A percentile compares a stretch with the other conserved stretches of the same genome.
phyloP scores from a whole-genome alignment of 2,888 invertebrate genomes.

The Amphipoea oculea region DNA sequence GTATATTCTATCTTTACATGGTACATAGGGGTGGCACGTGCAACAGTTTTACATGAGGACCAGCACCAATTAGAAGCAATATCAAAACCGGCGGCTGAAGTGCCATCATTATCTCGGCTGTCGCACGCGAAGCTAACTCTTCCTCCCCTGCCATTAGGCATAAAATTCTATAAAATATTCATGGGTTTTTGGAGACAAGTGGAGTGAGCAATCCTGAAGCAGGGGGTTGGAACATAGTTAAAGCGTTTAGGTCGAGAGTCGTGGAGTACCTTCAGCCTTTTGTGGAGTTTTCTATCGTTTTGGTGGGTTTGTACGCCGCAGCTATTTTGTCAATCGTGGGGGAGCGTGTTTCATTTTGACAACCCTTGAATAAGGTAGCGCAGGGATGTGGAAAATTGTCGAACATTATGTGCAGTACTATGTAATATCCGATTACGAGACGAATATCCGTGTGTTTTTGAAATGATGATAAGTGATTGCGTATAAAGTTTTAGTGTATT shows the following conservation, averaged over 20 bases:
- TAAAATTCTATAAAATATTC: conserved; percentile 83
- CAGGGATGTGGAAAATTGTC: conserved; percentile 77
- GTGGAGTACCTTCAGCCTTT: conserved; percentile 87
- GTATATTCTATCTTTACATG: conserved; percentile 46
- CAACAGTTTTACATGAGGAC: conserved; percentile 89
- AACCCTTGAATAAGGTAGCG: conserved; percentile 74
- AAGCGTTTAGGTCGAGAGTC: conserved; percentile 89
- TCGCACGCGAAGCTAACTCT: conserved; percentile 79
- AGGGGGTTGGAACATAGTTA: conserved; percentile 89
- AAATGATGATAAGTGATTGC: background rate
- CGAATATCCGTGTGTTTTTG: background rate
- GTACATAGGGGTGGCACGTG: conserved; percentile 87
- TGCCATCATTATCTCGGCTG: conserved; percentile 88
- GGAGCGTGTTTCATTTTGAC: conserved; percentile 84
- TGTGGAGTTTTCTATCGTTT: conserved; percentile 89
- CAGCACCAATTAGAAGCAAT: conserved; percentile 89
- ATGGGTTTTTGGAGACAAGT: conserved; percentile 90
- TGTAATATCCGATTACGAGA: conserved; percentile 32
- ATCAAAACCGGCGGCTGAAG: conserved; percentile 88
- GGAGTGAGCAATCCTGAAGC: conserved; percentile 89
- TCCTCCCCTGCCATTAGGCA: conserved; percentile 76
- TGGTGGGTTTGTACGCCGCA: conserved; percentile 79
- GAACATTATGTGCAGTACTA: conserved; percentile 59
- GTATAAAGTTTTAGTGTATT: conserved; percentile 10
- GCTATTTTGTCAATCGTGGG: conserved; percentile 89